Base-by-base conservation (phyloP, 1,140 invertebrate species). In the Habropoda laboriosa region DNA sequence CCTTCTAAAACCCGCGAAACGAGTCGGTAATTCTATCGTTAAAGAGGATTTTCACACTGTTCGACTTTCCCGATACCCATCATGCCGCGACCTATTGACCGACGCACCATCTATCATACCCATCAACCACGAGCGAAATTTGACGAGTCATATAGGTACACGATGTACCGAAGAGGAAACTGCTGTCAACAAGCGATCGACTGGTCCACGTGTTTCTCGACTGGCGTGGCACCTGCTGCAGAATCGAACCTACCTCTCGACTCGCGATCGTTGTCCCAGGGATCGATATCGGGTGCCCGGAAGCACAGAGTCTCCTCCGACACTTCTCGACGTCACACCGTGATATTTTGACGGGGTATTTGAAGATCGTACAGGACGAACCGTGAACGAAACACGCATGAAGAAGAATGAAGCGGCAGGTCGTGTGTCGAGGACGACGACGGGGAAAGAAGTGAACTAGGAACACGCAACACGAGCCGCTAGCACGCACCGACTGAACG, bases 401-500 rank as follows among this genome's bases (percentile, higher is more conserved):
- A 45, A 45, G 18, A 42, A 18, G 27, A 32, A 67, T 42, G 18
- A 47, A 40, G 55, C 47, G 63, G 45, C 45, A 0, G 16, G 49
- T 35, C 27, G 55, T 63, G 32, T 35, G 64, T 27, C 32, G 60
- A 81, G 32, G 42, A 30, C 32, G 35, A 58, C 30, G 53, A 66
- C 38, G 74, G 64, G 8, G 49, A 32, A 68, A 38, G 21, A 40
- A 51, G 45, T 53, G 53, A 38, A 53, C 18, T 35, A 27, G 27
- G 60, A 76, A 83, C 72, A 42, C 72, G 81, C 81, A 67, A 71
- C 35, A 68, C 49, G 68, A 67, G 63, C 78, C 81, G 81, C 81
- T 80, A 70, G 73, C 78, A 76, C 81, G 83, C 81, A 83, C 78
- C 68, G 73, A 83, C 78, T 85, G 80, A 79, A 74, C 73, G 51